A percentile compares a stretch with the other conserved stretches of the same genome.
phyloP scores from a whole-genome alignment of 2,888 invertebrate species.

The Scaptomyza cyrtandrae region DNA sequence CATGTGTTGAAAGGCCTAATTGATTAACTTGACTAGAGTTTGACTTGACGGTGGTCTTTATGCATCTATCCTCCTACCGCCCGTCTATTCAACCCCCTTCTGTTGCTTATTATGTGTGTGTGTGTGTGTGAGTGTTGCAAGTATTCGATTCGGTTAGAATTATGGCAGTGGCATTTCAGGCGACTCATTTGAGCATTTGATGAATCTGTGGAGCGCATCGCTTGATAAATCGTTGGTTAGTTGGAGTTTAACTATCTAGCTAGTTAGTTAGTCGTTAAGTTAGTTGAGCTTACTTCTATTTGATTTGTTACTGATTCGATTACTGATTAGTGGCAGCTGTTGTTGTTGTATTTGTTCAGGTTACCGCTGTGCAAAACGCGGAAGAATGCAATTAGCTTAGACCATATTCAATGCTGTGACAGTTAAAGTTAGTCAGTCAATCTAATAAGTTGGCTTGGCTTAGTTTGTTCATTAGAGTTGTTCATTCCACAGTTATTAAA shows the following conservation, averaged over 20 bases:
- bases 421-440: not conserved
- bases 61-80: not conserved
- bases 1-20: slow-evolving; percentile 79
- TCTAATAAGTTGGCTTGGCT: slow-evolving; percentile 11
- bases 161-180: slow-evolving; percentile 73
- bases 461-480: slow-evolving; percentile 7
- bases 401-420: slow-evolving; percentile 56
- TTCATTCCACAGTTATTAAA: slow-evolving; percentile 52
- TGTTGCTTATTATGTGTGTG: slow-evolving; percentile 11
- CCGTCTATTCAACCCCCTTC: not conserved
- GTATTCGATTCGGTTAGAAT: slow-evolving; percentile 47
- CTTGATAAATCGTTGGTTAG: slow-evolving; percentile 49
- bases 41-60: slow-evolving; percentile 47
- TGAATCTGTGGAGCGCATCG: slow-evolving; percentile 46
- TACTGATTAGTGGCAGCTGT: slow-evolving; percentile 15
- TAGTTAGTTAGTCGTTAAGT: slow-evolving; percentile 2
- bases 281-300: slow-evolving; percentile 39
- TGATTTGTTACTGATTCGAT: slow-evolving; percentile 45
- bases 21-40: slow-evolving; percentile 71
- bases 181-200: slow-evolving; percentile 47
- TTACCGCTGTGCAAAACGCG: slow-evolving; percentile 46
- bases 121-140: too few relatives aligned
- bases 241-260: slow-evolving; percentile 18
- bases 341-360: slow-evolving; percentile 28
- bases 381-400: slow-evolving; percentile 72